These are phyloP conservation scores for Trichomycterus rosablanca DNA, from an alignment of 2,113 vertebrate genomes.

Conservation along the genomic window DNA sequence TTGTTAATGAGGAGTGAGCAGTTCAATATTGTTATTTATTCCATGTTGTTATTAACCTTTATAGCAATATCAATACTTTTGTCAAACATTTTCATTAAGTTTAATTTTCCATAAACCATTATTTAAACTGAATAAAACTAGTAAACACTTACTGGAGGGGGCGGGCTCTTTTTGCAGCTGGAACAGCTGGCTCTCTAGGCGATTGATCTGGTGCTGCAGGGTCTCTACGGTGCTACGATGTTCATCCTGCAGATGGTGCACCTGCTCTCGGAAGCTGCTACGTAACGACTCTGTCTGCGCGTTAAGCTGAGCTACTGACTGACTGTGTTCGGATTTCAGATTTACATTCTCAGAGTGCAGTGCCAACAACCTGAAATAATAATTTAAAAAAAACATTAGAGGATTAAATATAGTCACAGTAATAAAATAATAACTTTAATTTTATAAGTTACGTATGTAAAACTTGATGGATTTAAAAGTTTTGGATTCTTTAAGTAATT, in stretches of 20 bases:
- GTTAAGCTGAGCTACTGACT: conserved; percentile 72
- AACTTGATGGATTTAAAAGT: too few relatives aligned
- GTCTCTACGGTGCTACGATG: conserved; percentile 87
- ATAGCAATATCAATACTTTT: too few relatives aligned
- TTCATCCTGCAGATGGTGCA: conserved; percentile 86
- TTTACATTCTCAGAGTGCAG: conserved; percentile 81
- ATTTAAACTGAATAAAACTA: not conserved
- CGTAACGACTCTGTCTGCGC: conserved; percentile 79
- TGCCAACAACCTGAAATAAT: conserved; percentile 71
- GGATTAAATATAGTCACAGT: too few relatives aligned
- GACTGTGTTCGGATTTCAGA: conserved; percentile 78
- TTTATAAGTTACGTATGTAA: too few relatives aligned
- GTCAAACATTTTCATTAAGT: too few relatives aligned
- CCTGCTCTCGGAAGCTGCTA: conserved; percentile 82
- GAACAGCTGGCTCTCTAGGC: conserved; percentile 86
- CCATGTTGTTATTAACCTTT: too few relatives aligned
- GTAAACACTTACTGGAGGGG: conserved; percentile 67
- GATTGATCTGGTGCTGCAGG: conserved; percentile 82
- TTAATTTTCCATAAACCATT: too few relatives aligned
- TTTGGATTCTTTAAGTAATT: too few relatives aligned
- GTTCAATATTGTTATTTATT: too few relatives aligned
- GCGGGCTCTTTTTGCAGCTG: conserved; percentile 75
- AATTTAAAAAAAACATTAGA: not conserved
- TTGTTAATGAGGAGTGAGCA: too few relatives aligned
- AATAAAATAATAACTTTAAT: too few relatives aligned